Evolutionary conservation across 2,888 invertebrate genomes (phyloP).

Genomic region (Lagria hirta): DNA sequence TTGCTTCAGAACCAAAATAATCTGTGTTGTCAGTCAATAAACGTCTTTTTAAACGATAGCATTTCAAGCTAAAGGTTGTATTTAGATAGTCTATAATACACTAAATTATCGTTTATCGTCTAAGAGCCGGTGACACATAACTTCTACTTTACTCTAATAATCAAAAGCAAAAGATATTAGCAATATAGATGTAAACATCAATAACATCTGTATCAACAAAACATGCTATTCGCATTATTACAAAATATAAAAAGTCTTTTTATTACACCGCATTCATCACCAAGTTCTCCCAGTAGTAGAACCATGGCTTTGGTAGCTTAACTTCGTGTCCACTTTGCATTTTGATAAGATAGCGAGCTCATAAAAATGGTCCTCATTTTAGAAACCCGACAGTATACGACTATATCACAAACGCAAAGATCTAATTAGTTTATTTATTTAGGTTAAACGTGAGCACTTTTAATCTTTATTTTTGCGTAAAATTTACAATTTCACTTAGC

Average conservation of each 20-base stretch:
- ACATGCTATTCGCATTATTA: slow-evolving; percentile 24
- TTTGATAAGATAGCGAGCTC: slow-evolving; percentile 45
- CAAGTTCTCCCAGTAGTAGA: slow-evolving; percentile 30
- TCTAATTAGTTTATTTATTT: slow-evolving; percentile 18
- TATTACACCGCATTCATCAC: slow-evolving; percentile 39
- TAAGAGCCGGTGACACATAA: no score
- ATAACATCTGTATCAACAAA: slow-evolving; percentile 18
- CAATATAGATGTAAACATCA: slow-evolving; percentile 8
- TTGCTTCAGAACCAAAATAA: no score
- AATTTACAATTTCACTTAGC: no score
- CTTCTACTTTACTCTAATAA: no score
- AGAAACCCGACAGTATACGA: slow-evolving; percentile 16
- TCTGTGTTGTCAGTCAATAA: no score
- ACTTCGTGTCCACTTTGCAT: slow-evolving; percentile 49
- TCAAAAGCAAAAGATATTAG: no score
- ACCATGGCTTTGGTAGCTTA: slow-evolving; percentile 38
- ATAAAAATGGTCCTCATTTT: slow-evolving; percentile 43
- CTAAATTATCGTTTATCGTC: no score
- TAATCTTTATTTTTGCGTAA: no score
- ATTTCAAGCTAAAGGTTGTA: no score
- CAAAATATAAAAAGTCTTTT: slow-evolving; percentile 28
- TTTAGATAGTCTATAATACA: no score
- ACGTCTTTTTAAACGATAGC: no score
- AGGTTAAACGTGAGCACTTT: slow-evolving; percentile 1
- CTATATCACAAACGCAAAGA: slow-evolving; percentile 13